Conservation (phyloP, 1,140 invertebrate genomes). For the Hylaeus volcanicus region DNA sequence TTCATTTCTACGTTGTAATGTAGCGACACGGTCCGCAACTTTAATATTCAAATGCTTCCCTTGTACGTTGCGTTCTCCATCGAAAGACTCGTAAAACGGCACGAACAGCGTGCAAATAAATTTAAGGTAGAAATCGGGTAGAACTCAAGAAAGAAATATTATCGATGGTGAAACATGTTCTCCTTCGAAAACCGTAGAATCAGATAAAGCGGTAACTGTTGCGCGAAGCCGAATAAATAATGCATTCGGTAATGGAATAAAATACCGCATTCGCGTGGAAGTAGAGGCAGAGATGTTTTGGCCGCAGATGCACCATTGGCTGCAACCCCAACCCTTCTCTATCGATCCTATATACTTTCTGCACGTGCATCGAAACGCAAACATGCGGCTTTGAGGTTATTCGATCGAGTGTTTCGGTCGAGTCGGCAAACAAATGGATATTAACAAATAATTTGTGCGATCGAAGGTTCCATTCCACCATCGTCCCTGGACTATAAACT, state of each 20-base stretch:
- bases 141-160: no score
- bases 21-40: no score
- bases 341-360: conserved; percentile 52
- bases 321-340: conserved; percentile 2
- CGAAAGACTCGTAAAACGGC: no score
- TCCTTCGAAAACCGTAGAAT: not conserved
- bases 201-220: not conserved
- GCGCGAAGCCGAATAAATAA: not conserved
- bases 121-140: no score
- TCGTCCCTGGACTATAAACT: not conserved
- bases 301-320: conserved; percentile 26
- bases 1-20: no score
- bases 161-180: no score
- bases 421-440: conserved; percentile 47
- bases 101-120: no score
- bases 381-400: conserved; percentile 57
- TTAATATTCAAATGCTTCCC: no score
- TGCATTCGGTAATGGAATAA: not conserved
- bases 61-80: no score
- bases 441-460: conserved; percentile 60
- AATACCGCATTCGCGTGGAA: not conserved
- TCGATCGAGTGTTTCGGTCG: conserved; percentile 48
- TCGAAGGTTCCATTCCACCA: not conserved
- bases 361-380: conserved; percentile 26
- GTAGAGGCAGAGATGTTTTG: conserved; percentile 12